These are phyloP conservation scores for Psammodynastes pulverulentus DNA, from an alignment of 2,113 vertebrate species.

Conservation along the genomic window DNA sequence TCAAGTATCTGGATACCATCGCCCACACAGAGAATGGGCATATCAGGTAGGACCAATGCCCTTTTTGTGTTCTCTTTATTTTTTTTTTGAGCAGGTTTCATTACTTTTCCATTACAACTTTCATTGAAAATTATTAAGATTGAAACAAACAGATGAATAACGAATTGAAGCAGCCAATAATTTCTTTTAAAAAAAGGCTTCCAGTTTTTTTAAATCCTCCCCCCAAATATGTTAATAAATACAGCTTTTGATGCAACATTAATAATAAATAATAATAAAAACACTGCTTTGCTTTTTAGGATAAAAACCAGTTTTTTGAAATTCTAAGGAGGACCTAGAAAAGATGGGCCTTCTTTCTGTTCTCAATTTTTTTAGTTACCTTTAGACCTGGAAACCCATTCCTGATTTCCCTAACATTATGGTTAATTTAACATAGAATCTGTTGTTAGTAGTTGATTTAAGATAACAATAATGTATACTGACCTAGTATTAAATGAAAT, in stretches of 20 bases:
- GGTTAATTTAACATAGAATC: neutral
- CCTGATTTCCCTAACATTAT: neutral
- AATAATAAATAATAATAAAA: neutral
- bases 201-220: neutral
- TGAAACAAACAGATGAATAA: neutral
- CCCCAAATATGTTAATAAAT: neutral
- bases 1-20: too few relatives aligned
- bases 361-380: neutral
- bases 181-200: slow-evolving; percentile 9
- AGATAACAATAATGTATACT: too few relatives aligned
- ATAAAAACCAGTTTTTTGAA: neutral
- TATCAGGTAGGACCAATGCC: too few relatives aligned
- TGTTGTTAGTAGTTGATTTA: neutral
- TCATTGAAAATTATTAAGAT: slow-evolving; percentile 20
- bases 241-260: neutral
- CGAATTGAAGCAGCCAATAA: neutral
- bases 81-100: too few relatives aligned
- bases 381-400: neutral
- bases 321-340: neutral
- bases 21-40: too few relatives aligned
- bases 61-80: too few relatives aligned
- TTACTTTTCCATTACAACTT: slow-evolving; percentile 34
- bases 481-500: neutral
- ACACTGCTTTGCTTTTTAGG: neutral
- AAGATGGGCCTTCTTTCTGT: neutral